Conservation (phyloP, 2,113 vertebrate species). For the Capra hircus region DNA sequence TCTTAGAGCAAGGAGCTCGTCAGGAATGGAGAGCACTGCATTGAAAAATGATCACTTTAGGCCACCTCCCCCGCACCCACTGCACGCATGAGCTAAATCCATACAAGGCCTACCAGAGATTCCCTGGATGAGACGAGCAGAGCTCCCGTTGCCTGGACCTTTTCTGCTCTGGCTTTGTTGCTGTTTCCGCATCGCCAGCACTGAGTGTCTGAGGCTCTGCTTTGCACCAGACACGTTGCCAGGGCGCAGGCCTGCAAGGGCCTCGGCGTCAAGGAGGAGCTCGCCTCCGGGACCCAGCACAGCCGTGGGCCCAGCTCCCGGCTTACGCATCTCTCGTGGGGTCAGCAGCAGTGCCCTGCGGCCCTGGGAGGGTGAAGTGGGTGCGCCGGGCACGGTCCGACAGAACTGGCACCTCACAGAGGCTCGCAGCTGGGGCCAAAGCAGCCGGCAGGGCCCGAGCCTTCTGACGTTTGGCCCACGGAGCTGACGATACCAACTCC, state of each 20-base stretch:
- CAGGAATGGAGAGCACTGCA: too few species aligned
- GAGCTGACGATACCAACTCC: not conserved
- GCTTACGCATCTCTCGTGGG: not conserved
- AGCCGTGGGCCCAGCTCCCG: not conserved
- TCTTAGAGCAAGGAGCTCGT: not conserved
- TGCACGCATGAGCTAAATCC: not conserved
- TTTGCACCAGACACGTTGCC: fast-evolving
- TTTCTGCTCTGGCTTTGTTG: fast-evolving
- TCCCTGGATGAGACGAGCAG: not conserved
- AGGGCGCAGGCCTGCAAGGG: not conserved
- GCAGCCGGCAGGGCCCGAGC: not conserved
- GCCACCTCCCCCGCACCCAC: not conserved
- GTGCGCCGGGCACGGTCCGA: too few species aligned
- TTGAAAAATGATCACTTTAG: not conserved
- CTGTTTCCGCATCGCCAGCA: fast-evolving
- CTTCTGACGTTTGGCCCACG: not conserved
- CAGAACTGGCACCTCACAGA: not conserved
- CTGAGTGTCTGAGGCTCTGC: not conserved
- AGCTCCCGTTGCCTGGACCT: too few species aligned
- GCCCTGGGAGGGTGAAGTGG: not conserved
- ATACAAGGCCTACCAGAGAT: not conserved
- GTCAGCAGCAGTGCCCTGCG: fast-evolving
- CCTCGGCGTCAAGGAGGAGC: too few species aligned
- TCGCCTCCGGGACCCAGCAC: fast-evolving
- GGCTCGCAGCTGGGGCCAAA: not conserved